Percentiles rank a stretch among this genome's conserved stretches.
Evolutionary conservation across 2,113 vertebrate species (phyloP).

Genomic region (Procavia capensis): DNA sequence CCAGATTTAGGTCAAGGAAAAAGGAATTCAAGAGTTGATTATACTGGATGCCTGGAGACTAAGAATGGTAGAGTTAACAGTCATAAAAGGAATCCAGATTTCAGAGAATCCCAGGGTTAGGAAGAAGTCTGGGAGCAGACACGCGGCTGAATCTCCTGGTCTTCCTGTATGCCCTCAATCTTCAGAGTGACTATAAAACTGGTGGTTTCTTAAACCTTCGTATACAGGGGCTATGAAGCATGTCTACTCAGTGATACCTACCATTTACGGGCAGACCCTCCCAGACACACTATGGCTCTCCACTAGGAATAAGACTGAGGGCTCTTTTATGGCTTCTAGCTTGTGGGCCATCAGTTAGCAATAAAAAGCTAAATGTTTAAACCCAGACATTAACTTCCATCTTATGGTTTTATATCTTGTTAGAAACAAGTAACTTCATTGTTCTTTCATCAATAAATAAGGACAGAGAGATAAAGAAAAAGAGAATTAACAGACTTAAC

Average conservation of each 20-base stretch:
- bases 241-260: not conserved
- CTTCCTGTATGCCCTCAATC: not conserved
- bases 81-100: conserved; percentile 26
- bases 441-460: conserved; percentile 58
- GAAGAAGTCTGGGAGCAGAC: not conserved
- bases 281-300: not conserved
- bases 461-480: conserved; percentile 2
- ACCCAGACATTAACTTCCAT: conserved; percentile 8
- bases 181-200: not conserved
- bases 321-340: not conserved
- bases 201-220: not conserved
- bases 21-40: conserved; percentile 65
- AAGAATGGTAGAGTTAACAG: not conserved
- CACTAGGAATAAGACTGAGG: not conserved
- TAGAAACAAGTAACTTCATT: conserved; percentile 54
- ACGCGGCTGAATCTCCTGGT: not conserved
- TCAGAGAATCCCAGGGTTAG: not conserved
- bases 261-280: not conserved
- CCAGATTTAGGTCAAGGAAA: conserved; percentile 68
- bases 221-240: not conserved
- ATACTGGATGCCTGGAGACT: conserved; percentile 27
- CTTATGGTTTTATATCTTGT: not conserved
- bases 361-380: conserved; percentile 53
- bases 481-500: conserved; percentile 12
- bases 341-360: not conserved